A percentile compares a stretch with the other conserved stretches of the same genome.
Conservation (phyloP, 2,888 invertebrate species). For the Synergus umbraculus region DNA sequence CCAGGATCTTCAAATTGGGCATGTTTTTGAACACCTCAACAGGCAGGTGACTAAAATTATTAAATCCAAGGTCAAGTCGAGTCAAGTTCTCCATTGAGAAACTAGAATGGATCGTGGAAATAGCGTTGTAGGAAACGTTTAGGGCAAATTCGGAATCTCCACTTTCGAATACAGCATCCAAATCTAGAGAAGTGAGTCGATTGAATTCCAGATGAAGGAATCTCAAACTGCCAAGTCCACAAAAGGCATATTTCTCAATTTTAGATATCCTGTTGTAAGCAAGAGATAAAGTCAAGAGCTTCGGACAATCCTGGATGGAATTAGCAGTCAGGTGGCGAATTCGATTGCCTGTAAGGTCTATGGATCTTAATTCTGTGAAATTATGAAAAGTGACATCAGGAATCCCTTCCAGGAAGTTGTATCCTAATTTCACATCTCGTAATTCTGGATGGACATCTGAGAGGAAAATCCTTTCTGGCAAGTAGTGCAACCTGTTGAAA, state of each 20-base stretch:
- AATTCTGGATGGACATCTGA: slow-evolving; percentile 85
- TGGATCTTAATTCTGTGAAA: slow-evolving; percentile 85
- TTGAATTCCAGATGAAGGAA: slow-evolving; percentile 90
- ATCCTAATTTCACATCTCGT: slow-evolving; percentile 88
- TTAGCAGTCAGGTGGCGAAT: slow-evolving; percentile 83
- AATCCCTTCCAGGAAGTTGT: slow-evolving; percentile 86
- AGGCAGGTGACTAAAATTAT: slow-evolving; percentile 85
- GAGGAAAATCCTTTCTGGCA: slow-evolving; percentile 85
- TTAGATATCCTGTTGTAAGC: slow-evolving; percentile 88
- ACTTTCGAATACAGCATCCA: slow-evolving; percentile 70
- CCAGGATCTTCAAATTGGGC: slow-evolving; percentile 87
- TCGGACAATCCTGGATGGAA: slow-evolving; percentile 88
- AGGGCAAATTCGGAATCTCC: slow-evolving; percentile 82
- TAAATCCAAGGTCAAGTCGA: slow-evolving; percentile 91
- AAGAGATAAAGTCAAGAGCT: slow-evolving; percentile 89
- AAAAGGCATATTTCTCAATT: slow-evolving; percentile 86
- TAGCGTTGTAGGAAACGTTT: slow-evolving; percentile 89
- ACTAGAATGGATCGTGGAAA: slow-evolving; percentile 81
- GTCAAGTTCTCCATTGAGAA: slow-evolving; percentile 83
- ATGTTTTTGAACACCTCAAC: slow-evolving; percentile 84
- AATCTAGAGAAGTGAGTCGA: slow-evolving; percentile 82
- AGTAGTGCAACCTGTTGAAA: slow-evolving; percentile 81
- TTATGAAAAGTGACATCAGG: slow-evolving; percentile 85
- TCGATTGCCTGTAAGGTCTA: slow-evolving; percentile 89
- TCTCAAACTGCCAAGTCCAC: slow-evolving; percentile 86